phyloP scores from a whole-genome alignment of 2,113 vertebrate genomes.

The Dicrurus megarhynchus region DNA sequence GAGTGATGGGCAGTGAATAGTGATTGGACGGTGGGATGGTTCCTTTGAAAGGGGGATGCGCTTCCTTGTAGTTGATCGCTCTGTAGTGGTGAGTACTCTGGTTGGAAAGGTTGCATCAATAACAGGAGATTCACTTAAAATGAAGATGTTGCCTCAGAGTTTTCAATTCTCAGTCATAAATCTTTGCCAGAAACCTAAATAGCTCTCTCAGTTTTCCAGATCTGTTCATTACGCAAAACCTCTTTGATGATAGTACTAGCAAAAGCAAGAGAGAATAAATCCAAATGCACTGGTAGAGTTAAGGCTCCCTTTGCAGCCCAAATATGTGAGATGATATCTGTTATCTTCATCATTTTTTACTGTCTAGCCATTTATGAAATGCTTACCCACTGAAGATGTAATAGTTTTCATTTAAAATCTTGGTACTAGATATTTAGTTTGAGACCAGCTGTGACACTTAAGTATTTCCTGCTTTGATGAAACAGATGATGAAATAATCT shows the following conservation, averaged over 20 bases:
- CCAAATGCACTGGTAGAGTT: background rate
- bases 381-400: conserved; percentile 48
- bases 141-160: background rate
- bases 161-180: background rate
- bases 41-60: background rate
- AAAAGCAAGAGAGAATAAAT: conserved; percentile 28
- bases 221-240: background rate
- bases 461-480: conserved; percentile 74
- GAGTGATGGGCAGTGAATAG: background rate
- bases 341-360: conserved; percentile 58
- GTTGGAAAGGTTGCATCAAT: background rate
- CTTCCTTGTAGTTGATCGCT: background rate
- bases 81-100: background rate
- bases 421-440: conserved; percentile 56
- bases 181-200: conserved; percentile 6
- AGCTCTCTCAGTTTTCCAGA: background rate
- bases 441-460: conserved; percentile 70
- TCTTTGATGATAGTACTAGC: background rate
- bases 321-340: conserved; percentile 9
- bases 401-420: conserved; percentile 69
- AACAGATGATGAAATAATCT: conserved; percentile 72
- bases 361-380: conserved; percentile 50
- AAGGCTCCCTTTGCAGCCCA: background rate
- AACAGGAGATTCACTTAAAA: background rate
- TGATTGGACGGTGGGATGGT: background rate